Percentiles rank a stretch among this genome's conserved stretches.
Conservation (phyloP, 2,888 invertebrate genomes). For the Tenthredo mesomela region DNA sequence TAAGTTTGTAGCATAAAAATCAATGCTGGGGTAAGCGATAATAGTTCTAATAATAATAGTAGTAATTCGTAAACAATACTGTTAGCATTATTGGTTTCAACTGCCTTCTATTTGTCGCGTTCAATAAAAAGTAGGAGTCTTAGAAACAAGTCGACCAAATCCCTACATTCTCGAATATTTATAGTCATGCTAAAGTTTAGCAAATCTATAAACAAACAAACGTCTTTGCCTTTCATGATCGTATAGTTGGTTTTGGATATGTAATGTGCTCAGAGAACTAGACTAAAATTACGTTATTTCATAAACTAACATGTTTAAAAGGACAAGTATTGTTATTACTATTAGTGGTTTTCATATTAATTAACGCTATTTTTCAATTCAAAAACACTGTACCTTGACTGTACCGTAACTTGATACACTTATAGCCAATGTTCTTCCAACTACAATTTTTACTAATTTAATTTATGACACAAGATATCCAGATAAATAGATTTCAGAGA, state of each 20-base stretch:
- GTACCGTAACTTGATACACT: not conserved
- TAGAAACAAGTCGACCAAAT: conserved; percentile 1
- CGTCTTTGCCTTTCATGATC: not conserved
- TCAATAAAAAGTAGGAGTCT: conserved; percentile 10
- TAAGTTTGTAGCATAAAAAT: conserved; percentile 38
- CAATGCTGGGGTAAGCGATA: conserved; percentile 41
- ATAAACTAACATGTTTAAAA: not conserved
- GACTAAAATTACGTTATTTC: not conserved
- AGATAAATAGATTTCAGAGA: not conserved
- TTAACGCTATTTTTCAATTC: not conserved
- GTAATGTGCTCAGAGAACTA: not conserved
- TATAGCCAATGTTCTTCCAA: not conserved
- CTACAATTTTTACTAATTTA: not conserved
- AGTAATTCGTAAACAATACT: conserved; percentile 61
- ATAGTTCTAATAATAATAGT: conserved; percentile 42
- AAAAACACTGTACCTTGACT: not conserved
- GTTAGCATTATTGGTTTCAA: conserved; percentile 60
- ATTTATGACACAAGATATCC: not conserved
- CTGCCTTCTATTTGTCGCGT: conserved; percentile 54
- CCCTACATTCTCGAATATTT: conserved; percentile 38
- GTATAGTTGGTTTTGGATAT: not conserved
- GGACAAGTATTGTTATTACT: not conserved
- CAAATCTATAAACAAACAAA: conserved; percentile 17
- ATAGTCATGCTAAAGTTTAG: conserved; percentile 46
- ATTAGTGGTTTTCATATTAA: not conserved